phyloP scores from a whole-genome alignment of 23 tunicate genomes.

The Aplidium turbinatum region DNA sequence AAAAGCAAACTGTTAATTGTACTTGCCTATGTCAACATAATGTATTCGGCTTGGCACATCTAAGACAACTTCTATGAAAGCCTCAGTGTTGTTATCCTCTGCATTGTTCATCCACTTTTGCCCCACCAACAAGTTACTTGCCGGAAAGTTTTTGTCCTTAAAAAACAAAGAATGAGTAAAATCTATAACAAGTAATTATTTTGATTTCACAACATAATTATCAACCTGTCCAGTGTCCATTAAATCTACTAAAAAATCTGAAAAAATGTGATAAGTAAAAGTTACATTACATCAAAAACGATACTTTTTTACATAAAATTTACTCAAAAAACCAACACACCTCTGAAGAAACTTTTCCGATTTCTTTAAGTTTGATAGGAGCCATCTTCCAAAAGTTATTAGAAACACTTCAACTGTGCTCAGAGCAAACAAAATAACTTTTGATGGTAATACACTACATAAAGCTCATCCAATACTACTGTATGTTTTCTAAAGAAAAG shows the following conservation, averaged over 20 bases:
- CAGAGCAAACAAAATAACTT: too few relatives aligned
- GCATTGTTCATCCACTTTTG: conserved; percentile 64
- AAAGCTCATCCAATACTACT: too few relatives aligned
- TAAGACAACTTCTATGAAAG: conserved; percentile 39
- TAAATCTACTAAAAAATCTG: neutral
- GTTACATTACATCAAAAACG: neutral
- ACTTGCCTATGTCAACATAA: conserved; percentile 72
- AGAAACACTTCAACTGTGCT: too few relatives aligned
- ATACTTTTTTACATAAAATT: neutral
- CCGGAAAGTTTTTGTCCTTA: conserved; percentile 62
- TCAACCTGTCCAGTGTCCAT: neutral
- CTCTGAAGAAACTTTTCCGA: conserved; percentile 34
- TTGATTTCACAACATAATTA: neutral
- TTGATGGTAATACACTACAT: too few relatives aligned
- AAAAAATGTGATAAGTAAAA: neutral
- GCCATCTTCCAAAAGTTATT: too few relatives aligned
- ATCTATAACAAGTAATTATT: conserved; percentile 1
- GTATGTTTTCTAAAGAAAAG: too few relatives aligned
- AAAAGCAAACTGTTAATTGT: neutral
- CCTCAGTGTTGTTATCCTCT: conserved; percentile 26
- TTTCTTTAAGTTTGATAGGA: conserved; percentile 36
- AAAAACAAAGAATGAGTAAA: neutral
- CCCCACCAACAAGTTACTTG: conserved; percentile 46
- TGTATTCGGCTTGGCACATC: conserved; percentile 33
- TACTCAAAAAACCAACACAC: neutral